Base-by-base conservation (phyloP, 2,113 vertebrate species). In the Nipponia nippon region DNA sequence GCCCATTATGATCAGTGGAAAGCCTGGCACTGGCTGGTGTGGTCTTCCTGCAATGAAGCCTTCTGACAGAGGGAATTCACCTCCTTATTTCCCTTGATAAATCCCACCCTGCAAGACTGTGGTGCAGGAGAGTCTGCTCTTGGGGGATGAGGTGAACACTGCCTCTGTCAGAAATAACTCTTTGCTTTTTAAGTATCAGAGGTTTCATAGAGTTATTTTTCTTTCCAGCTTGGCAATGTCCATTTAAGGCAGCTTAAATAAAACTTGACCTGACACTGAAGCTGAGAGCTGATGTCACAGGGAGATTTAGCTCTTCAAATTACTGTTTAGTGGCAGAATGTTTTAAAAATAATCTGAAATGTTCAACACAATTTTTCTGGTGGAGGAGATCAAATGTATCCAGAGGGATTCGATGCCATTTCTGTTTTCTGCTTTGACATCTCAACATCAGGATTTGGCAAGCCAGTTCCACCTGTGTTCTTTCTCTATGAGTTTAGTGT, bases 151-250 rank as follows among this genome's bases (percentile, higher is more conserved):
- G 25, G 40, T 76, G 34, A 91, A 47, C 38, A 71, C 20, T 44
- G 21, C n/a, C 67, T 81, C 50, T 66, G 73, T 76, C 69, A 84
- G 67, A 88, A 95, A 93, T 59, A 93, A 69, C 72, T 83, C 66
- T 80, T 67, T 93, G 82, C n/a, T 91, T 91, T 94, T 89, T 69
- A 93, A 94, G 82, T 87, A 96, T 93, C 87, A 71, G 34, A 77
- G 85, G 14, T 69, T 94, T 91, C 66, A 56, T 23, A 84, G 30
- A 93, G 89, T 90, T 96, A 71, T 89, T 95, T 93, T 97, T 96
- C 85, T 94, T 96, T 95, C 92, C 79, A 83, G 47, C 46, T 81
- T 81, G 82, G 32, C 88, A 66, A 55, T 92, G 63, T 77, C 92
- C 42, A 66, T 94, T 92, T 93, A 93, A 88, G 75, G 71, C 34